Conservation (phyloP, 2,797 vertebrate genomes). For the Bryconaethiops microstoma region DNA sequence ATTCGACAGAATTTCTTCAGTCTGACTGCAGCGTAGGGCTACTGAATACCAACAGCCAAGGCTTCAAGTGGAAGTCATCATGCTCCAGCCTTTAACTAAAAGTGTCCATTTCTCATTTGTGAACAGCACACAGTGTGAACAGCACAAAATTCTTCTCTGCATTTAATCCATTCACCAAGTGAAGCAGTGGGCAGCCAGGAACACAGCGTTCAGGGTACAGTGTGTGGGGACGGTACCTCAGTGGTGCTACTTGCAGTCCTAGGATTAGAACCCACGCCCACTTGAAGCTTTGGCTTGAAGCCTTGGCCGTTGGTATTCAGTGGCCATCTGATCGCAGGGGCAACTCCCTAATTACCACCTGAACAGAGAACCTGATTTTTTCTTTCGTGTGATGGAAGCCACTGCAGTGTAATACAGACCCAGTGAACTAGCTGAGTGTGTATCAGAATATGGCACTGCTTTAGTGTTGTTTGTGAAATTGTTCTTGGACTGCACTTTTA, state of each 20-base stretch:
- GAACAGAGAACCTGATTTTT: not conserved
- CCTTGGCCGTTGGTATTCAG: too few relatives aligned
- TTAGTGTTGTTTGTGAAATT: slow-evolving; percentile 21
- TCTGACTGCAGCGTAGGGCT: not conserved
- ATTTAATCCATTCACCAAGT: too few relatives aligned
- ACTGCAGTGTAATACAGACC: not conserved
- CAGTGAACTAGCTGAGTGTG: slow-evolving; percentile 1
- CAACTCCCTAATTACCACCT: not conserved
- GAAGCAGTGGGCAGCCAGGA: too few relatives aligned
- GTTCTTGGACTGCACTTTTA: slow-evolving; percentile 32
- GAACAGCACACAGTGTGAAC: too few relatives aligned
- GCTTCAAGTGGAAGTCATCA: not conserved
- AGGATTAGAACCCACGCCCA: too few relatives aligned
- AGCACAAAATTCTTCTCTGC: too few relatives aligned
- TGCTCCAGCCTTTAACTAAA: not conserved
- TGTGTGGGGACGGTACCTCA: too few relatives aligned
- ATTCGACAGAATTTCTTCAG: not conserved
- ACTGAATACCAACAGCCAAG: not conserved
- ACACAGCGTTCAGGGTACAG: too few relatives aligned
- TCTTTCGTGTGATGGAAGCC: not conserved
- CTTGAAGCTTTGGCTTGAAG: too few relatives aligned
- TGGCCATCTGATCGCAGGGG: too few relatives aligned
- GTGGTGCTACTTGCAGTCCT: too few relatives aligned
- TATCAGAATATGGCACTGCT: slow-evolving; percentile 1
- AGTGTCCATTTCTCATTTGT: too few relatives aligned